These are phyloP conservation scores for Propithecus deckenii DNA, from an alignment of 2,797 vertebrate genomes.

Conservation along the genomic window DNA sequence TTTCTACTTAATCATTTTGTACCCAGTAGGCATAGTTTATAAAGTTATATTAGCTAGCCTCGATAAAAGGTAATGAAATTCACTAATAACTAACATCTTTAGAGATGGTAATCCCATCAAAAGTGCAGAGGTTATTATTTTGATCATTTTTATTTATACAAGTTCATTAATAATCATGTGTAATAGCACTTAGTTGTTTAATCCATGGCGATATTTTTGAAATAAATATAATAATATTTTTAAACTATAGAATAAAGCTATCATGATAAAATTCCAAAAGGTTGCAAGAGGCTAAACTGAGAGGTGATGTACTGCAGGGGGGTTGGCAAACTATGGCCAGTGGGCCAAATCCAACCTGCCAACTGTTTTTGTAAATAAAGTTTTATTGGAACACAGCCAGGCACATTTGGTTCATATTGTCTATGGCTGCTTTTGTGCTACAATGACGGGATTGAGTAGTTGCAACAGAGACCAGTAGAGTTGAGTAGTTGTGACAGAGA, in stretches of 20 bases:
- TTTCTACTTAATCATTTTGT: slow-evolving; percentile 43
- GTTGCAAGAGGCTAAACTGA: not conserved
- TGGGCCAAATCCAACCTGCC: not conserved
- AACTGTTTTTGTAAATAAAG: slow-evolving; percentile 8
- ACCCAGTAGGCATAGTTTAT: slow-evolving; percentile 30
- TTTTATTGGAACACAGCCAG: not conserved
- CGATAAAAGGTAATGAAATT: slow-evolving; percentile 35
- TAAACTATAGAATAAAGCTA: not conserved
- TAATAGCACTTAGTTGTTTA: not conserved
- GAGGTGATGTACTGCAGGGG: not conserved
- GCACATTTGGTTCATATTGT: not conserved
- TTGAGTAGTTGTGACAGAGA: not conserved
- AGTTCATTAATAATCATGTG: not conserved
- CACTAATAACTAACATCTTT: slow-evolving; percentile 14
- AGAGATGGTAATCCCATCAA: slow-evolving; percentile 37
- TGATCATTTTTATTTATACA: slow-evolving; percentile 31
- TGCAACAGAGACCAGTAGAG: not conserved
- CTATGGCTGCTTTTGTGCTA: not conserved
- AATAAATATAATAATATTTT: slow-evolving; percentile 1
- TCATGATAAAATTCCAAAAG: not conserved
- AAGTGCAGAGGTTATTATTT: slow-evolving; percentile 16
- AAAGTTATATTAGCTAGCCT: slow-evolving; percentile 28
- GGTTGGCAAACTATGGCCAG: not conserved
- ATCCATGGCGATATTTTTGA: not conserved
- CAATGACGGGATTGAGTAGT: not conserved